A percentile compares a stretch with the other conserved stretches of the same genome.
Evolutionary conservation across 2,113 vertebrate species (phyloP).

Genomic region (Corythaeola cristata): DNA sequence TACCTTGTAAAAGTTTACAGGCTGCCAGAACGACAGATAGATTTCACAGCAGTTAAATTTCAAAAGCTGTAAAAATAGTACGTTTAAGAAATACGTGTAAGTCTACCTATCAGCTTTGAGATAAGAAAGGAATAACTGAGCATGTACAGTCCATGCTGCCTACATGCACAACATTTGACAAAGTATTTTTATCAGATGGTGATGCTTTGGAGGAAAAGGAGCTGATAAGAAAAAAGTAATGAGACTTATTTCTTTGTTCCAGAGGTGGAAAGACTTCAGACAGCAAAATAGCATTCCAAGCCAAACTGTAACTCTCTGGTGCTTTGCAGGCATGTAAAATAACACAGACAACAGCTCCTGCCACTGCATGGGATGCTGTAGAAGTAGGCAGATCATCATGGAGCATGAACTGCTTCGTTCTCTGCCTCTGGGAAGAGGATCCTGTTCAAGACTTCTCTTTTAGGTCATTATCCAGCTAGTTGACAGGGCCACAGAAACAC

Average conservation of each 20-base stretch:
- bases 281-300: not conserved
- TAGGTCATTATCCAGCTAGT: not conserved
- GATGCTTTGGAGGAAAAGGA: not conserved
- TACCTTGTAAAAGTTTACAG: not conserved
- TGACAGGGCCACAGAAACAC: not conserved
- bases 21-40: not conserved
- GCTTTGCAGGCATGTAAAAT: not conserved
- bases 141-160: not conserved
- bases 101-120: not conserved
- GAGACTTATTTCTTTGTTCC: not conserved
- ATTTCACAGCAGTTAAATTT: not conserved
- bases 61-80: not conserved
- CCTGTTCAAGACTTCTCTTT: not conserved
- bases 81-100: not conserved
- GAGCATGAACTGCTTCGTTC: not conserved
- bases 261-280: not conserved
- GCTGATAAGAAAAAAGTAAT: not conserved
- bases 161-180: not conserved
- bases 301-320: not conserved
- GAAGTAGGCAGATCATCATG: not conserved
- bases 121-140: not conserved
- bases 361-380: not conserved
- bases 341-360: not conserved
- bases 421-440: not conserved
- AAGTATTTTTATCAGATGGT: not conserved